Evolutionary conservation across 2,113 vertebrate species (phyloP).

Genomic region (Malurus alboscapulatus): DNA sequence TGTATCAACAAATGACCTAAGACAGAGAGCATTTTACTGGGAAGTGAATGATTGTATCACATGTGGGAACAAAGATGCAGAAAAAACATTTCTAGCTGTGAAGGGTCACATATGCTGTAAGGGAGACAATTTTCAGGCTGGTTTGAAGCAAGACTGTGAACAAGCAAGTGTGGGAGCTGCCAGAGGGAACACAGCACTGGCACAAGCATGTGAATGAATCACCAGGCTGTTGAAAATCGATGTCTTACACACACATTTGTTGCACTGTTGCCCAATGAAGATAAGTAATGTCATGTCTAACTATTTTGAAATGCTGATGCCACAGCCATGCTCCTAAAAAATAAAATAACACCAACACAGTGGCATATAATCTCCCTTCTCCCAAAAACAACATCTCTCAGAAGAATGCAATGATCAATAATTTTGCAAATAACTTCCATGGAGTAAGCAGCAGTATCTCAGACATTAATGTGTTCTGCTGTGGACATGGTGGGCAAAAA

Average conservation of each 20-base stretch:
- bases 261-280: background rate
- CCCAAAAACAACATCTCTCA: background rate
- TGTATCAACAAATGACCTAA: background rate
- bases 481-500: background rate
- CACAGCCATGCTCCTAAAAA: background rate
- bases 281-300: background rate
- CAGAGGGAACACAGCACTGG: background rate
- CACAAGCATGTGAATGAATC: background rate
- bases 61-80: background rate
- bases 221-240: background rate
- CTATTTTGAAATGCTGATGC: background rate
- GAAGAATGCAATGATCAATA: background rate
- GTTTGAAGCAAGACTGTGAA: background rate
- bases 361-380: background rate
- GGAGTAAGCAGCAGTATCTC: background rate
- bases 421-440: background rate
- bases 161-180: background rate
- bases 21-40: background rate
- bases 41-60: background rate
- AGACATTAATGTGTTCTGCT: background rate
- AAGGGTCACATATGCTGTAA: background rate
- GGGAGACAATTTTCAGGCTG: background rate
- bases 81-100: background rate
- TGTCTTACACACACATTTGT: background rate
- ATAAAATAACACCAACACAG: background rate